Evolutionary conservation across 1,140 invertebrate genomes (phyloP).

Genomic region (Nylanderia fulva): DNA sequence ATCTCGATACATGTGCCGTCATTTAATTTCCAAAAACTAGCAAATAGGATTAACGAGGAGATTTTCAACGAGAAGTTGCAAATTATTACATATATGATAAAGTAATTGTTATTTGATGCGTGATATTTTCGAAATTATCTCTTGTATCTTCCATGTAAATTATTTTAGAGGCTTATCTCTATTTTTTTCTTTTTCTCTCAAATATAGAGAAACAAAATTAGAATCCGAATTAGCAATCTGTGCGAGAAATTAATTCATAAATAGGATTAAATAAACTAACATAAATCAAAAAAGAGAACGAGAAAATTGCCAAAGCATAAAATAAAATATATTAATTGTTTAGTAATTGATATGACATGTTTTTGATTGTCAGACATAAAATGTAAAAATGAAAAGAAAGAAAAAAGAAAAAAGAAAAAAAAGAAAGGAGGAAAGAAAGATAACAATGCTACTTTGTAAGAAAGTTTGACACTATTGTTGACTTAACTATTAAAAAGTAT

Average conservation of each 20-base stretch:
- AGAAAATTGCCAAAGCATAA: not conserved
- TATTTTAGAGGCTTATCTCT: not conserved
- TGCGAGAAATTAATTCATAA: not conserved
- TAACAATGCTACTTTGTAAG: slow-evolving; percentile 1
- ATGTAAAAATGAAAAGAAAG: not conserved
- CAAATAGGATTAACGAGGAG: not conserved
- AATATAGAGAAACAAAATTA: not conserved
- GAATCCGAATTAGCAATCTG: not conserved
- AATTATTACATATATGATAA: not conserved
- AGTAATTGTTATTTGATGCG: not conserved
- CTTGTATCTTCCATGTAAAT: not conserved
- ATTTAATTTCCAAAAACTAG: slow-evolving; percentile 11
- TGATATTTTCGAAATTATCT: not conserved
- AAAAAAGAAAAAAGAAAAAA: not conserved
- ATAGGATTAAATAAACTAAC: not conserved
- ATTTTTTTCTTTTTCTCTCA: not conserved
- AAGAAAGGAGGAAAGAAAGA: not conserved
- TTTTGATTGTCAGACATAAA: not conserved
- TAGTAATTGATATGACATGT: not conserved
- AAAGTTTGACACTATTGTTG: slow-evolving; percentile 30
- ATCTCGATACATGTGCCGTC: not conserved
- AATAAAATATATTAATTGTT: slow-evolving; percentile 12
- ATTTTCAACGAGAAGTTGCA: slow-evolving; percentile 4
- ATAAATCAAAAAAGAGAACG: not conserved
- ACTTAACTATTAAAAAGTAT: slow-evolving; percentile 27